Evolutionary conservation across 1,140 invertebrate genomes (phyloP).

Genomic region (Drosophila miranda): DNA sequence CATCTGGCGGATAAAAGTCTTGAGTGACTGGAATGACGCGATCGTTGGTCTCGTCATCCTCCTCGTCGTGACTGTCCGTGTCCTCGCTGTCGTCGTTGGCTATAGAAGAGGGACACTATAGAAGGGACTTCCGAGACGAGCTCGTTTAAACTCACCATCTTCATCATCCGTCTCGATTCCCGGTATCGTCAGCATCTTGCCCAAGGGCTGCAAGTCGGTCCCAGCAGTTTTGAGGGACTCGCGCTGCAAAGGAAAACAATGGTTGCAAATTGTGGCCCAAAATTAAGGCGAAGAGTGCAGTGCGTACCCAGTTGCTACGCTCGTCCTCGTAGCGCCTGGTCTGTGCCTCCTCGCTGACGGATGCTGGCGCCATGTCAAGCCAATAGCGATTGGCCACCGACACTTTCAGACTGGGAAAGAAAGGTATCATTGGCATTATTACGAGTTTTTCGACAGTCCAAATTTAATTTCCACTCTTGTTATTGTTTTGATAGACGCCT

Average conservation of each 20-base stretch:
- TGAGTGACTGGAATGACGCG: slow-evolving; percentile 71
- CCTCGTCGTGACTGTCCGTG: slow-evolving; percentile 79
- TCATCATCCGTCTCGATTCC: slow-evolving; percentile 81
- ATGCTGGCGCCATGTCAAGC: slow-evolving; percentile 63
- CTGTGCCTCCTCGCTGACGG: slow-evolving; percentile 66
- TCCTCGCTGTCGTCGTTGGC: slow-evolving; percentile 81
- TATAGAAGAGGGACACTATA: slow-evolving; percentile 5
- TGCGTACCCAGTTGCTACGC: slow-evolving; percentile 69
- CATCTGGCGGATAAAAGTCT: slow-evolving; percentile 66
- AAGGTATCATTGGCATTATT: slow-evolving; percentile 79
- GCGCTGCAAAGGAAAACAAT: slow-evolving; percentile 26
- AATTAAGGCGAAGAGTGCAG: background rate
- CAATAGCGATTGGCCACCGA: slow-evolving; percentile 74
- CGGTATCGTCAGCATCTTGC: slow-evolving; percentile 73
- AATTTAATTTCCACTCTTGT: slow-evolving; percentile 19
- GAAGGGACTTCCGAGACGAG: background rate
- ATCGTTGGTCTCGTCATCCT: slow-evolving; percentile 80
- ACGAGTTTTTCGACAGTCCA: background rate
- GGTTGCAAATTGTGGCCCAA: background rate
- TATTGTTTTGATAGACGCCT: slow-evolving; percentile 21
- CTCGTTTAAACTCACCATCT: slow-evolving; percentile 53
- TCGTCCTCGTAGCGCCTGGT: slow-evolving; percentile 74
- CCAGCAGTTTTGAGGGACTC: slow-evolving; percentile 74
- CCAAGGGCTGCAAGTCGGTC: slow-evolving; percentile 71
- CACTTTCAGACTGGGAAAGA: slow-evolving; percentile 74